These are phyloP conservation scores for Acheta domesticus DNA, from an alignment of 2,888 invertebrate genomes.

Conservation along the genomic window DNA sequence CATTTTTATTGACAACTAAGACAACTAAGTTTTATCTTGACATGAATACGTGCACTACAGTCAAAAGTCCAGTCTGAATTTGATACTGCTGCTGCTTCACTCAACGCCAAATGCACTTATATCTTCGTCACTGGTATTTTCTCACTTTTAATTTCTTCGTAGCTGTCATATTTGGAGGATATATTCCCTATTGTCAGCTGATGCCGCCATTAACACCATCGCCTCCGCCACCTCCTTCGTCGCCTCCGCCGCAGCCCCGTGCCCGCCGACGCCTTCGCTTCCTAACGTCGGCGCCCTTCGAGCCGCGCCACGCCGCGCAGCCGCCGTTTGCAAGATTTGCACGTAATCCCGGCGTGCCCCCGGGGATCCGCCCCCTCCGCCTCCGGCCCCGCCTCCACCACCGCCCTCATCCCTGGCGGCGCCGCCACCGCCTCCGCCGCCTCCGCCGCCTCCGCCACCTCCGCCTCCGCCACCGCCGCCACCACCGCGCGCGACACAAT, in stretches of 20 bases:
- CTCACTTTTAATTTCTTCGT: too few relatives aligned
- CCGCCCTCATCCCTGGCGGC: not conserved
- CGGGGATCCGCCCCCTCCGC: not conserved
- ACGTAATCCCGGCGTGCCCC: not conserved
- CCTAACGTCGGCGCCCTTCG: not conserved
- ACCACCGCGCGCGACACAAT: not conserved
- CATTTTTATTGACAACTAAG: too few relatives aligned
- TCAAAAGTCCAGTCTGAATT: too few relatives aligned
- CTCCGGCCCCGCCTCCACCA: not conserved
- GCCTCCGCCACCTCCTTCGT: not conserved
- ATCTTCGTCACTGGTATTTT: too few relatives aligned
- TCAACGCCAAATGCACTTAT: too few relatives aligned
- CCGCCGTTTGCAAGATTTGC: not conserved
- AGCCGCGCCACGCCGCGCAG: not conserved
- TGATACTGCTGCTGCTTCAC: too few relatives aligned
- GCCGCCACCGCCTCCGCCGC: not conserved
- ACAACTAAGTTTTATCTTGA: too few relatives aligned
- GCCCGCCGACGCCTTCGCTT: not conserved
- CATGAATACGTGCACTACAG: too few relatives aligned
- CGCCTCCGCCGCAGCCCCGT: not conserved
- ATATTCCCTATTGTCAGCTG: too few relatives aligned
- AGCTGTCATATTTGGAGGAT: too few relatives aligned
- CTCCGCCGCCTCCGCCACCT: not conserved
- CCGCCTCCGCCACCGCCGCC: not conserved
- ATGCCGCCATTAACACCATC: not conserved